Evolutionary conservation across 2,888 invertebrate genomes (phyloP).

Genomic region (Chaetogeoica ovagalla): DNA sequence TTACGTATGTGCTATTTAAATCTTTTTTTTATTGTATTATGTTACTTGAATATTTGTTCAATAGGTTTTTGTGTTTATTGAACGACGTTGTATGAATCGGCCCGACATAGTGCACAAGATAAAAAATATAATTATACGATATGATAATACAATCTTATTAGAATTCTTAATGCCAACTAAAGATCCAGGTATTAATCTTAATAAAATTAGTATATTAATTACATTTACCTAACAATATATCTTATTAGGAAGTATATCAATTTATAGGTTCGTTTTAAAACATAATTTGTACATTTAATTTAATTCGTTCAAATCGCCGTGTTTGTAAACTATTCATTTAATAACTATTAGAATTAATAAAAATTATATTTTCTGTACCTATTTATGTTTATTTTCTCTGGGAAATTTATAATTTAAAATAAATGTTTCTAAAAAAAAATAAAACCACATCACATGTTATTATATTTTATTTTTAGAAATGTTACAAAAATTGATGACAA

Average conservation of each 20-base stretch:
- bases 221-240: neutral
- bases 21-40: neutral
- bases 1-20: conserved; percentile 18
- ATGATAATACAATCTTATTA: conserved; percentile 52
- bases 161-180: conserved; percentile 51
- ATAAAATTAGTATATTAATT: neutral
- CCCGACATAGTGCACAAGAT: conserved; percentile 36
- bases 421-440: too few species aligned
- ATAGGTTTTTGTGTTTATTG: conserved; percentile 53
- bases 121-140: conserved; percentile 46
- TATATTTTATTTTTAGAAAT: conserved; percentile 12
- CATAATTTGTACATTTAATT: too few species aligned
- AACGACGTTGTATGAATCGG: conserved; percentile 2
- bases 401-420: too few species aligned
- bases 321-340: too few species aligned
- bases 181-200: conserved; percentile 40
- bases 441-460: too few species aligned
- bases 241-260: too few species aligned
- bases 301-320: too few species aligned
- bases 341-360: too few species aligned
- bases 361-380: too few species aligned
- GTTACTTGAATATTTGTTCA: neutral
- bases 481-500: conserved; percentile 11
- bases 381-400: too few species aligned
- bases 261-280: too few species aligned